Evolutionary conservation across 1,140 invertebrate species (phyloP).

Genomic region (Brachionus rubens): DNA sequence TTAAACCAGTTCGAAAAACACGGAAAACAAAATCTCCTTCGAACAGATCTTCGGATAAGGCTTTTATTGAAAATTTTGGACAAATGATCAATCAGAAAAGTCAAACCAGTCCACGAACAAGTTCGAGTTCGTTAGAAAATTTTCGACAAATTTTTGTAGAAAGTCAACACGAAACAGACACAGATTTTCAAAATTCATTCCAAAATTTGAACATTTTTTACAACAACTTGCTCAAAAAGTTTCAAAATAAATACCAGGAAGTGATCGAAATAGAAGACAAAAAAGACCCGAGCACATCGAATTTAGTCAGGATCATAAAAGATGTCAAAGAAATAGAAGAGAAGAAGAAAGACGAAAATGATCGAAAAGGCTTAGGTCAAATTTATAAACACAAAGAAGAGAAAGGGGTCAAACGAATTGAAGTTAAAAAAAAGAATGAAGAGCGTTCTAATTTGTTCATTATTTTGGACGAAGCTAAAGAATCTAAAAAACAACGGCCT

Average conservation of each 20-base stretch:
- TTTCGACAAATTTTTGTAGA: not conserved
- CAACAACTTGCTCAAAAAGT: constrained; percentile 5
- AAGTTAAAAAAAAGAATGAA: not conserved
- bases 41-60: not conserved
- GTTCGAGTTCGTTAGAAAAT: no score
- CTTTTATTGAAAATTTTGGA: constrained; percentile 14
- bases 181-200: not conserved
- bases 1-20: no score
- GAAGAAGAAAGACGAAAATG: not conserved
- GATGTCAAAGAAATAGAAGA: not conserved
- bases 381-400: not conserved
- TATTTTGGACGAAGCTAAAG: not conserved
- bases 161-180: constrained; percentile 23
- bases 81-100: no score
- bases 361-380: not conserved
- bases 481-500: not conserved
- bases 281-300: no score
- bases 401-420: not conserved
- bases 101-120: no score
- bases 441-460: constrained; percentile 13
- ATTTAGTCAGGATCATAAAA: no score
- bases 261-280: no score
- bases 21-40: no score
- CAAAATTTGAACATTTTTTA: not conserved
- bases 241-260: constrained; percentile 13